These are phyloP conservation scores for Seriola dumerili DNA, from an alignment of 2,113 vertebrate species.

Conservation along the genomic window DNA sequence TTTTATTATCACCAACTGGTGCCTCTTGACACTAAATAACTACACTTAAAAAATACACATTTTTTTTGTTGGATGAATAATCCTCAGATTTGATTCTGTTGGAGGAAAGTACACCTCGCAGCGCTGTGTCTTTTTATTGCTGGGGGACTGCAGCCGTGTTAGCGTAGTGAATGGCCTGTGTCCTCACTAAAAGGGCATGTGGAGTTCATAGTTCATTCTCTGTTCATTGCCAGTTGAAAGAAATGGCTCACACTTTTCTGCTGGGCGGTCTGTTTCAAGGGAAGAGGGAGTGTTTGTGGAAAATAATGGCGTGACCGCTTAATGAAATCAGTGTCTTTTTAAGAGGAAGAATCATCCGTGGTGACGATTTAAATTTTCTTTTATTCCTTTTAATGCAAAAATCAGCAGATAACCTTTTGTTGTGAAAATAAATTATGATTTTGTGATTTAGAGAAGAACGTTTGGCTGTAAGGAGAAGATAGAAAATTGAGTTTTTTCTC, in stretches of 20 bases:
- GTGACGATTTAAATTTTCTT: conserved; percentile 36
- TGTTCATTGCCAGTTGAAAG: conserved; percentile 81
- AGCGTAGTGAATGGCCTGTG: conserved; percentile 71
- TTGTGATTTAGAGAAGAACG: conserved; percentile 22
- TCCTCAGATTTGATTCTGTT: conserved; percentile 61
- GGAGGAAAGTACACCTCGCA: conserved; percentile 41
- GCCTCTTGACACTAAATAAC: conserved; percentile 25
- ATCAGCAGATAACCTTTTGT: conserved; percentile 29
- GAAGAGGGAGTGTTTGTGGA: conserved; percentile 54
- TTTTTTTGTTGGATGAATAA: conserved; percentile 64
- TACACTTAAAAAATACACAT: conserved; percentile 6
- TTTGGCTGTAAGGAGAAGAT: conserved; percentile 3
- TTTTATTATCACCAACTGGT: conserved; percentile 40
- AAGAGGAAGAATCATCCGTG: conserved; percentile 47
- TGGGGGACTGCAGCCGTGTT: conserved; percentile 52
- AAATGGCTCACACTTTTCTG: conserved; percentile 63
- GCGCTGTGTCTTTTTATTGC: conserved; percentile 44
- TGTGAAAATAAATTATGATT: conserved; percentile 45
- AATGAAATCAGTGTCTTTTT: conserved; percentile 77
- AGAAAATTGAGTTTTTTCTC: conserved; percentile 28
- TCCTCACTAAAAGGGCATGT: conserved; percentile 77
- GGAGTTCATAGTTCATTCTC: conserved; percentile 84
- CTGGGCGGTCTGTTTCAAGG: conserved; percentile 56
- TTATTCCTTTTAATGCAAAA: conserved; percentile 25
- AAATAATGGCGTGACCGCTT: conserved; percentile 67